These are phyloP conservation scores for Leucoptera coffeella DNA, from an alignment of 2,888 invertebrate genomes.

Conservation along the genomic window DNA sequence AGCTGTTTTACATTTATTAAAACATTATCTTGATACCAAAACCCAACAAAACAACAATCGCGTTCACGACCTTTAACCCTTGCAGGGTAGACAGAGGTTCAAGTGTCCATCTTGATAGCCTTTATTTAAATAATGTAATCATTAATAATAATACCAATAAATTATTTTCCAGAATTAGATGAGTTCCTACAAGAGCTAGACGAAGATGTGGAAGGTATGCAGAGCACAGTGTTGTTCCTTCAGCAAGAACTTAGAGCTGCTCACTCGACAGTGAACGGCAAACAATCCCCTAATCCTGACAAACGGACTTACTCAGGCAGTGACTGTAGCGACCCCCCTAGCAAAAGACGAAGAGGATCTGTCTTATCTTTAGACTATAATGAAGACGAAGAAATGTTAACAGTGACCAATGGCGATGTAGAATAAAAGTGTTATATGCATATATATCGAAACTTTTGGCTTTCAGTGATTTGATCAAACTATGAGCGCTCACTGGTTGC, in stretches of 20 bases:
- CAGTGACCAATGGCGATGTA: conserved; percentile 62
- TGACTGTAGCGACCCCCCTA: conserved; percentile 40
- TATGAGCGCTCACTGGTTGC: conserved; percentile 22
- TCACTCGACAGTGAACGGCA: conserved; percentile 35
- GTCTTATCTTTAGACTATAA: conserved; percentile 69
- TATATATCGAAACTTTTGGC: no score
- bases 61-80: no score
- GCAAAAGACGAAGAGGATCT: conserved; percentile 65
- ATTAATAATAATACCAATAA: no score
- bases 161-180: conserved; percentile 81
- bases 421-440: no score
- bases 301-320: conserved; percentile 38
- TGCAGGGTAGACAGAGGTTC: no score
- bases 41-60: no score
- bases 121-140: no score
- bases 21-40: no score
- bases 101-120: no score
- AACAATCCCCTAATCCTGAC: conserved; percentile 15
- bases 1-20: no score
- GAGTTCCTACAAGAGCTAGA: conserved; percentile 93
- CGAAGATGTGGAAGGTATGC: conserved; percentile 98
- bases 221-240: conserved; percentile 90
- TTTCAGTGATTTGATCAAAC: conserved; percentile 23
- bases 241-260: conserved; percentile 88
- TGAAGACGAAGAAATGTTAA: conserved; percentile 68